Evolutionary conservation across 1,140 invertebrate genomes (phyloP).

Genomic region (Drosophila oshimai): DNA sequence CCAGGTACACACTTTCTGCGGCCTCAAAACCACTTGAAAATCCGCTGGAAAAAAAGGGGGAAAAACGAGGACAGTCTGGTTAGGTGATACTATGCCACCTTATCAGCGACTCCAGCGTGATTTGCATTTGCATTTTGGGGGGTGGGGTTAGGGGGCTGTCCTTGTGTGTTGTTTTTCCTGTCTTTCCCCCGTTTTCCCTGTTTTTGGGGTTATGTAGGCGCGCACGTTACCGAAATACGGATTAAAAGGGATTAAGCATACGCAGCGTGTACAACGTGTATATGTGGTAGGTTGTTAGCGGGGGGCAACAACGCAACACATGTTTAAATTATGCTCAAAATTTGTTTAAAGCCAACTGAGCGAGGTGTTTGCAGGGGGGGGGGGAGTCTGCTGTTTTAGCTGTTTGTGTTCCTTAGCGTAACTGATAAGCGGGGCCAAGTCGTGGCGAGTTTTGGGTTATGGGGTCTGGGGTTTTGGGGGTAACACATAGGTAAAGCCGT

Average conservation of each 20-base stretch:
- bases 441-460: neutral
- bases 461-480: neutral
- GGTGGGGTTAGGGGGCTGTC: conserved; percentile 41
- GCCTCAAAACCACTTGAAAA: conserved; percentile 15
- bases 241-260: conserved; percentile 77
- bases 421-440: conserved; percentile 53
- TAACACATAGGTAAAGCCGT: too few species aligned
- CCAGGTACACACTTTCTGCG: conserved; percentile 18
- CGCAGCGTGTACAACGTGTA: conserved; percentile 67
- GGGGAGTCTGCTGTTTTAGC: neutral
- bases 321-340: conserved; percentile 79
- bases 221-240: conserved; percentile 68
- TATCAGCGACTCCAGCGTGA: conserved; percentile 45
- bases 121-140: conserved; percentile 46
- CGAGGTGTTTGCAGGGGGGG: neutral
- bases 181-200: too few species aligned
- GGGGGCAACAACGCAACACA: conserved; percentile 65
- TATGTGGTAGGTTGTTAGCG: conserved; percentile 15
- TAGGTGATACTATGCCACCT: conserved; percentile 25
- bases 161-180: conserved; percentile 30
- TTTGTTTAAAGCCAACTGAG: conserved; percentile 62
- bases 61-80: conserved; percentile 13
- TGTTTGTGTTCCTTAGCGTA: conserved; percentile 35
- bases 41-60: conserved; percentile 26
- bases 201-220: conserved; percentile 57